Evolutionary conservation across 2,888 invertebrate genomes (phyloP).

Genomic region (Euphydryas editha): DNA sequence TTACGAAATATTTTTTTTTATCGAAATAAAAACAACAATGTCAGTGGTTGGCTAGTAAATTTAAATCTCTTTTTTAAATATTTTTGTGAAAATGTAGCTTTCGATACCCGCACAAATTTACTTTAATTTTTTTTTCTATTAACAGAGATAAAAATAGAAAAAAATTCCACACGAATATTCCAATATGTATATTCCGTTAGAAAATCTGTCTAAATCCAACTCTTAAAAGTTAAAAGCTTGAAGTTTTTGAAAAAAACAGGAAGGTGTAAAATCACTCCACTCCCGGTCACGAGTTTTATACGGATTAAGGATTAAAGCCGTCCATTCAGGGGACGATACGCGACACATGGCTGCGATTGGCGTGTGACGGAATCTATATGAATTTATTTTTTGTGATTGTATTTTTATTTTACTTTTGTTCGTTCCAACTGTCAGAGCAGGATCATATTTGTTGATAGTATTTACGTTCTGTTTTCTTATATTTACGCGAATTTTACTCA

Average conservation of each 20-base stretch:
- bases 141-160: no score
- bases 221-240: not conserved
- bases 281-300: slow-evolving; percentile 21
- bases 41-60: no score
- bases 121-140: no score
- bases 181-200: not conserved
- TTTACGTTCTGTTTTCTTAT: not conserved
- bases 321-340: slow-evolving; percentile 13
- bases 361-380: slow-evolving; percentile 6
- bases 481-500: no score
- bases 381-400: not conserved
- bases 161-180: not conserved
- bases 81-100: no score
- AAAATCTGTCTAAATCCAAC: slow-evolving; percentile 7
- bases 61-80: no score
- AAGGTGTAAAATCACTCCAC: slow-evolving; percentile 27
- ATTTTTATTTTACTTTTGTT: no score
- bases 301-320: slow-evolving; percentile 30
- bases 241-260: slow-evolving; percentile 14
- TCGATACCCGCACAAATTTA: no score
- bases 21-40: no score
- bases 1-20: no score
- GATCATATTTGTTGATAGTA: no score
- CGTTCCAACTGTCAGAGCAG: no score
- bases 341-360: slow-evolving; percentile 8